phyloP scores from a whole-genome alignment of 2,113 vertebrate genomes.

The Talpa occidentalis region DNA sequence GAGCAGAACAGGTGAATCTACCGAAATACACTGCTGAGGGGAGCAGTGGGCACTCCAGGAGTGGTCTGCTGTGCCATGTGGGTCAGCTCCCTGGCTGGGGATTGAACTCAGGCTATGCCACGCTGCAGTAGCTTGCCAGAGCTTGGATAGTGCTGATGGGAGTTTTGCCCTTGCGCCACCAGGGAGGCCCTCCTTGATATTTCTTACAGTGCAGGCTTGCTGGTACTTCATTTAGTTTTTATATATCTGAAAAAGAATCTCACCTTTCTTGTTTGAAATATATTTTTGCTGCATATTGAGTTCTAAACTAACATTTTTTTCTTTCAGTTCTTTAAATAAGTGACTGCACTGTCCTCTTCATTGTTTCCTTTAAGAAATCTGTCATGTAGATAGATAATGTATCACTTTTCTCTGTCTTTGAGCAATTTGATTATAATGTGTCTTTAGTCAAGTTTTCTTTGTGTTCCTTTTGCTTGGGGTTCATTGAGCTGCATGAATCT shows the following conservation, averaged over 20 bases:
- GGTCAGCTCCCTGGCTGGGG: no score
- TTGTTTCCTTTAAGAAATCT: neutral
- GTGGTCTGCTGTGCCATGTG: no score
- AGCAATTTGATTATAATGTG: neutral
- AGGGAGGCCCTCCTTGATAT: neutral
- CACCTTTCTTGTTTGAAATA: neutral
- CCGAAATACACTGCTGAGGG: no score
- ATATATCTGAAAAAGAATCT: neutral
- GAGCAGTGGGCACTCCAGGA: no score
- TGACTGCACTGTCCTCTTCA: neutral
- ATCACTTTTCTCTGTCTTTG: conserved; percentile 12
- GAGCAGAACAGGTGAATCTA: no score
- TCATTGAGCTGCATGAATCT: neutral
- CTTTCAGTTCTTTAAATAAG: neutral
- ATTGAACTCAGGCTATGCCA: no score
- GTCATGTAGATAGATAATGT: neutral
- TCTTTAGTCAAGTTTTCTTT: neutral
- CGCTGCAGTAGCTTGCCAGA: no score
- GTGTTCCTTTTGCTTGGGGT: neutral
- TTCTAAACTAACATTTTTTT: conserved; percentile 13
- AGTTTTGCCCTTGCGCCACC: no score
- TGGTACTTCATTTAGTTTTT: neutral
- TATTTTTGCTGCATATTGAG: neutral
- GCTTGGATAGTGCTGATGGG: no score
- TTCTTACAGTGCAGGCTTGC: neutral